Evolutionary conservation across 2,113 vertebrate species (phyloP), one percentile per base, ranked within the genome.

Genomic region (Anhinga anhinga): DNA sequence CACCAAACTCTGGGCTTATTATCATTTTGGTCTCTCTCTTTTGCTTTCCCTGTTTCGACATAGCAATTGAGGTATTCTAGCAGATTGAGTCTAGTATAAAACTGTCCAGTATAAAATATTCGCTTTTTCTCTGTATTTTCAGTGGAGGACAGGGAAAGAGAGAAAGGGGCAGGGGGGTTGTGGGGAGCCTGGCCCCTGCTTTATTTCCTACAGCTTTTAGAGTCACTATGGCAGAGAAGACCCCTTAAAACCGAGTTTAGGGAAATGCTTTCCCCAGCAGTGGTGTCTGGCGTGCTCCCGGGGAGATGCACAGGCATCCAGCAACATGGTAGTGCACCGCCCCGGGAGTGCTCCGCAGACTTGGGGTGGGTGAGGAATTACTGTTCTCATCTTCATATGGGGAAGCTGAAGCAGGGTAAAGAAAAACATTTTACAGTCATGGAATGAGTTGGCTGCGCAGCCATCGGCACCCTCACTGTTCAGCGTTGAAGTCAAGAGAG

Each of bases 251-350:
- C 22, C 23, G 67, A 55, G 63, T 77, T 65, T 32, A 40, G 88
- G 63, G 59, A 88, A 86, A 27, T 23, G 47, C 44, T 67, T 87
- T 88, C 53, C 44, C 5, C 5, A 63, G 78, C 90, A 93, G 95
- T 92, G 96, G 65, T 40, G 49, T 53, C 56, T 66, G 30, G 13
- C 2, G 5, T 84, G 50, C 30, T 87, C 52, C 52, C 0, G 0
- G 49, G 29, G 40, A 9, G 30, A 30, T 65, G 36, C 91, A 34
- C 0, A 0, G 76, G 71, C 58, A 45, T 52, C 40, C 80, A 83
- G 34, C 1, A 0, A 5, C 0, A 0, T 34, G 82, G 30, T 78
- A 0, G 0, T 2, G 6, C 38, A 22, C 7, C 15, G 42, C 22
- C 21, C 14, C 3, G 49, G 53, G 74, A 82, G 50, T 9, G 7